Base-by-base conservation (phyloP, 2,888 invertebrate species). In the Melinaea menophilus region DNA sequence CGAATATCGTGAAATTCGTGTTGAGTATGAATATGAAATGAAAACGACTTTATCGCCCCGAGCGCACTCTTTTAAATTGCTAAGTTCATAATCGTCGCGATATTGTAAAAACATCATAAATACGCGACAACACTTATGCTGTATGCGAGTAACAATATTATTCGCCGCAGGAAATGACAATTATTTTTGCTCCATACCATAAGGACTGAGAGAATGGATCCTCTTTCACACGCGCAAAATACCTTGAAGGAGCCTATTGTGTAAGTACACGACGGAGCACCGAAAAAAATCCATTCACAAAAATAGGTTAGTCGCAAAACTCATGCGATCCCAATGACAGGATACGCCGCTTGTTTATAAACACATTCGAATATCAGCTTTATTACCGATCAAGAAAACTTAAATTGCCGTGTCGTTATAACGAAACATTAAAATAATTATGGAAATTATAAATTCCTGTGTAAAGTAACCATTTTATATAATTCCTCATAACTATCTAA, bases 151-250 rank as follows among this genome's bases (percentile, higher is more conserved):
- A 76, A 77, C 70, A 76, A 74, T 76, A 73, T 75, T 73, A 58
- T 71, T 78, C 79, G 85, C 90, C 89, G 86, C 91, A 91, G 91
- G 91, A 91, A 90, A 90, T 90, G 89, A 91, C 89, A 88, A 91
- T 91, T 91, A 91, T 89, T 86, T 87, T 83, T 85, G 85, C 82
- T 81, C 77, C 82, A 84, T 80, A 84, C 85, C 82, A 81, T 82
- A 81, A 79, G 81, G 81, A 80, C 78, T 79, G 79, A 83, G 79
- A 84, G 85, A 88, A 86, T 84, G 82, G 81, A 68, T 82, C 83
- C 78, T 85, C 85, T 89, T 90, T 89, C 90, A 89, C 85, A 87
- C 85, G 87, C 81, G 85, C 85, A 82, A 86, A 90, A 88, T 88
- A 87, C 85, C 85, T 86, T 82, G 79, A 85, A 86, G 79, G 76